Percentiles rank a stretch among this genome's conserved stretches.
These are phyloP conservation scores for Potamilus streckersoni DNA, from an alignment of 1,140 invertebrate species.

Conservation along the genomic window DNA sequence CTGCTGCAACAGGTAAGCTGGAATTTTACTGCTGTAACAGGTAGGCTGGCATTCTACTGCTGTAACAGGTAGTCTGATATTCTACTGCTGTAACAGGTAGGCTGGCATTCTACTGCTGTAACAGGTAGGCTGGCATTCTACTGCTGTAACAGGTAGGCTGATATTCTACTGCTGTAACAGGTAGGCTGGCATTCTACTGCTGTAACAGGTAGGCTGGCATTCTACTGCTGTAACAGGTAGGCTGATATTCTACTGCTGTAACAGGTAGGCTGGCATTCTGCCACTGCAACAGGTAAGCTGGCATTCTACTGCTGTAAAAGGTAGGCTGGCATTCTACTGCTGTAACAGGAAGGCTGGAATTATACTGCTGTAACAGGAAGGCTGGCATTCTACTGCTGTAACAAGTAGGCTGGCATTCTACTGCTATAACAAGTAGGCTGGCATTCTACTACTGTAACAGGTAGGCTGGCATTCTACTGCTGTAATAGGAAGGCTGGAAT, in stretches of 20 bases:
- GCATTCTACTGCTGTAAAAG: neutral
- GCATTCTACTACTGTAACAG: neutral
- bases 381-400: neutral
- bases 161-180: too few species aligned
- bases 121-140: neutral
- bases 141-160: neutral
- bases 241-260: too few species aligned
- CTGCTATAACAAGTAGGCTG: conserved; percentile 76
- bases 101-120: too few species aligned
- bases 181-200: too few species aligned
- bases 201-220: too few species aligned
- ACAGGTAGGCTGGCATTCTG: too few species aligned
- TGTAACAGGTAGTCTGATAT: too few species aligned
- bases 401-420: conserved; percentile 91
- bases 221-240: too few species aligned
- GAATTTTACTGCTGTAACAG: too few species aligned
- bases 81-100: too few species aligned
- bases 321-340: neutral
- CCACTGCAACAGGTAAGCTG: conserved; percentile 75
- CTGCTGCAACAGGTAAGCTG: too few species aligned
- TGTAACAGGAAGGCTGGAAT: neutral
- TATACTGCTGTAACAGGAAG: neutral
- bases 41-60: too few species aligned
- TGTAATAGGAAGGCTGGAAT: neutral
- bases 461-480: neutral